Evolutionary conservation across 2,113 vertebrate genomes (phyloP), one percentile per base, ranked within the genome.

Genomic region (Blennius ocellaris): DNA sequence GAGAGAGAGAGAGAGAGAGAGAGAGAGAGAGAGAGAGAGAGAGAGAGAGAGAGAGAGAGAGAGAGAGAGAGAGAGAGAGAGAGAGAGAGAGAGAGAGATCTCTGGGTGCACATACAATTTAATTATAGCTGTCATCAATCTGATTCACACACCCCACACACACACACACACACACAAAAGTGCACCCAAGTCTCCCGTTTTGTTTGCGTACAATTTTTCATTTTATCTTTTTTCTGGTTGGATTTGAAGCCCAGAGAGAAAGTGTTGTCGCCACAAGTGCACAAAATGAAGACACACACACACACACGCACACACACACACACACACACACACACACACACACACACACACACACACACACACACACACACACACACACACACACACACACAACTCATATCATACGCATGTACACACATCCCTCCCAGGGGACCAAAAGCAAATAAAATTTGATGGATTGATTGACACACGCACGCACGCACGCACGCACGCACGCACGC

Each of bases 51-150:
- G n/a, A n/a, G n/a, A n/a, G n/a, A n/a, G n/a, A 21, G 55, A 6
- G 15, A 47, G 38, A 21, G 64, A 37, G 51, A 62, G 15, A 36
- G 62, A 49, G 50, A 48, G 41, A 12, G 53, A 49, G 53, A 69
- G 68, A n/a, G n/a, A n/a, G n/a, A n/a, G n/a, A n/a, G n/a, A n/a
- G n/a, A n/a, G 64, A 52, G 81, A 80, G 80, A 83, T 87, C 76
- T 40, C 17, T 11, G 59, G n/a, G n/a, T 79, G 84, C 66, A 76
- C 77, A 89, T 81, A 76, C 88, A 82, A 88, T 92, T 88, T 82
- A 87, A 90, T 92, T 90, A 91, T 57, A 63, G 65, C 80, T 73
- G 52, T 77, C 87, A 85, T 89, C 80, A 85, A 88, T 81, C 76
- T 82, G 73, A 87, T 89, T 87, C 87, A 83, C 53, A 85, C 16